Evolutionary conservation across 2,888 invertebrate genomes (phyloP).

Genomic region (Imbricaverruca yamaguchii): DNA sequence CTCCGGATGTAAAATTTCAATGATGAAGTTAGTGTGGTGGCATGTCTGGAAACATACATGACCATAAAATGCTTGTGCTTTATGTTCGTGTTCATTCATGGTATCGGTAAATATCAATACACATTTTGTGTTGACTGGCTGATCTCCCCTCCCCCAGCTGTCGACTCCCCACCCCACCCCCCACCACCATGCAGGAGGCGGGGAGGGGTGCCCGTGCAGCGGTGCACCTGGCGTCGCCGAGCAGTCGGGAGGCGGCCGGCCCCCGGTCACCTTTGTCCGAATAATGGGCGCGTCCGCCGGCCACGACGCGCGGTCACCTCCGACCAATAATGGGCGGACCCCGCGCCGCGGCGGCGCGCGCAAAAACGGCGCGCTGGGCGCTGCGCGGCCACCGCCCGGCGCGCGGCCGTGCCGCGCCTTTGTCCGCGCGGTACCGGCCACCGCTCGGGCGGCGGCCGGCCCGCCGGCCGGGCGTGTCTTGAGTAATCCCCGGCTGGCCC

Average conservation of each 20-base stretch:
- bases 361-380: background rate
- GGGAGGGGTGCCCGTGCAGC: no score
- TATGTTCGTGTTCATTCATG: no score
- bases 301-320: background rate
- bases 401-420: background rate
- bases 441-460: background rate
- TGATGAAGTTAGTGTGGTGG: no score
- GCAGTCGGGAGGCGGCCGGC: no score
- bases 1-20: no score
- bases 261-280: no score
- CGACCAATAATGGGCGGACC: background rate
- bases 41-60: no score
- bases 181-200: background rate
- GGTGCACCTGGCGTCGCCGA: no score
- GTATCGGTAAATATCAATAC: no score
- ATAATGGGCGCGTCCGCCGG: background rate
- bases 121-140: background rate
- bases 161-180: background rate
- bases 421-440: background rate
- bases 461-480: constrained; percentile 17
- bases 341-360: background rate
- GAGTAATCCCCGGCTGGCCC: constrained; percentile 19
- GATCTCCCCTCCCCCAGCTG: background rate
- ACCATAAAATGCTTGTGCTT: no score
- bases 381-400: background rate